Base-by-base conservation (phyloP, 1,140 invertebrate species). In the Sinella curviseta region DNA sequence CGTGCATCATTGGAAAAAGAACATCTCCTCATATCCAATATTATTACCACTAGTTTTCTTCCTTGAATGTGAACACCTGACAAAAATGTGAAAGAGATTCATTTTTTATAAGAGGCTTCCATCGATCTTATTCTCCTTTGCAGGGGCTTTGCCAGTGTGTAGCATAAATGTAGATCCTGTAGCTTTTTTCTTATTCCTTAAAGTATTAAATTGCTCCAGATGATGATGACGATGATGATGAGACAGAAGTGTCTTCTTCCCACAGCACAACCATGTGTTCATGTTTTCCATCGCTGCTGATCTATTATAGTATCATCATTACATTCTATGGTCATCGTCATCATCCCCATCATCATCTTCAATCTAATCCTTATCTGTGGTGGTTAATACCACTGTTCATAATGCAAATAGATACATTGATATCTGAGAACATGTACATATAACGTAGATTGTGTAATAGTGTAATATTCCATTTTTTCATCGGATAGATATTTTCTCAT, bases 51-150 rank as follows among this genome's bases (percentile, higher is more conserved):
- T n/a, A n/a, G n/a, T n/a, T n/a, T n/a, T n/a, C n/a, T n/a, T n/a
- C n/a, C n/a, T n/a, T n/a, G n/a, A n/a, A n/a, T 17, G 17, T 60
- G 55, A 60, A 60, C 55, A 60, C 55, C 55, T 60, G 55, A 60
- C 55, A 26, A 60, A 26, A 60, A 26, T 60, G 55, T 60, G 55
- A 24, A 12, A n/a, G 55, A 60, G 24, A 60, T 26, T 60, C 55
- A 60, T 60, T 60, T 60, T 60, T 60, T 60, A 60, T n/a, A n/a
- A n/a, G 24, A 60, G 55, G 55, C 8, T 60, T 60, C 55, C 55
- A 60, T 60, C 55, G 55, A 60, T 60, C 24, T 60, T 48, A 8
- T 60, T 60, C 24, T 26, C 24, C 8, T 60, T 60, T 24, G 24
- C 24, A 24, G 12, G 12, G 12, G 3, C 55, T 4, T 26, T 60